Base-by-base conservation (phyloP, 37 sponge, comb jelly and placozoan species). In the Axinella damicornis region DNA sequence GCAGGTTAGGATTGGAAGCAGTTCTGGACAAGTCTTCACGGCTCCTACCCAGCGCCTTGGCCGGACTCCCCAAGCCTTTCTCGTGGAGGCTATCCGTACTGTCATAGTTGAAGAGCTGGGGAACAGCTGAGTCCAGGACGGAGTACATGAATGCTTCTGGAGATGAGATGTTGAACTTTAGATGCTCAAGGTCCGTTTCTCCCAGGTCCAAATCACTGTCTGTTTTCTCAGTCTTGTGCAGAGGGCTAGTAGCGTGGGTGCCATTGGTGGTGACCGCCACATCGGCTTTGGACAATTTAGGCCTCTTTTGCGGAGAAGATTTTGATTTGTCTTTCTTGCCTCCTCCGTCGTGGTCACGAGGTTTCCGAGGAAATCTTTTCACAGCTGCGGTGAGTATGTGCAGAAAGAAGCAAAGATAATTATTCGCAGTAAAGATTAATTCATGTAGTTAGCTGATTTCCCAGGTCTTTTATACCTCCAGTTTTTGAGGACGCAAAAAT, bases 351-450 rank as follows among this genome's bases (percentile, higher is more conserved):
- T 33, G 32, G 13, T 63, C 70, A 0, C 75, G 73, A 1, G 53
- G 20, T 46, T 82, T 89, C 22, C 89, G 33, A 25, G 89, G 89
- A 61, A 89, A 89, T 62, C 75, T 82, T 55, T 89, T 89, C 35
- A 89, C 89, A 89, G 89, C 89, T 89, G 82, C 57, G 76, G 53
- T 11, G 33, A n/a, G n/a, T n/a, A n/a, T 46, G 46, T 46, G 46
- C n/a, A n/a, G n/a, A n/a, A n/a, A 46, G 46, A 9, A 46, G 9
- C 46, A 46, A 46, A n/a, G n/a, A n/a, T n/a, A n/a, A n/a, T n/a
- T n/a, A n/a, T n/a, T n/a, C n/a, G n/a, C n/a, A n/a, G n/a, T n/a
- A n/a, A n/a, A n/a, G n/a, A n/a, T n/a, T n/a, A n/a, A n/a, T n/a
- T n/a, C n/a, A n/a, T n/a, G n/a, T n/a, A n/a, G n/a, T n/a, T n/a